phyloP scores from a whole-genome alignment of 2,113 vertebrate species.

The Hydropotes inermis region DNA sequence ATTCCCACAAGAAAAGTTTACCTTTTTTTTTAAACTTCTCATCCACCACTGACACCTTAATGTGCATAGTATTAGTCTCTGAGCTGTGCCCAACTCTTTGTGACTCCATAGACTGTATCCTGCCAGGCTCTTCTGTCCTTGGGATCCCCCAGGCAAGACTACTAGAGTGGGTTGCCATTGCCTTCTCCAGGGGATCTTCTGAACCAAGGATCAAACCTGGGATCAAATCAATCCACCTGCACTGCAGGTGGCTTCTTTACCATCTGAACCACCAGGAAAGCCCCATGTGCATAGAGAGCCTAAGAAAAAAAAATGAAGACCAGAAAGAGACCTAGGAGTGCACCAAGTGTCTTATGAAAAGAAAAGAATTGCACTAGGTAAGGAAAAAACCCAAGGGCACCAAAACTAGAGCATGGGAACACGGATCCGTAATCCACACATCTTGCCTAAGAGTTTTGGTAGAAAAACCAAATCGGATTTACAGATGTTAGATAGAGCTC shows the following conservation, averaged over 20 bases:
- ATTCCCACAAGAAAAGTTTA: neutral
- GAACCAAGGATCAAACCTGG: neutral
- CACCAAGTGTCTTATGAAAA: neutral
- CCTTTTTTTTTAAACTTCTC: neutral
- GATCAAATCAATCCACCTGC: neutral
- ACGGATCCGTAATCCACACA: accelerated
- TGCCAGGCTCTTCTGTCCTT: neutral
- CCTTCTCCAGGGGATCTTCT: neutral
- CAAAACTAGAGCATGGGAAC: accelerated
- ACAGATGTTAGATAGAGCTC: neutral
- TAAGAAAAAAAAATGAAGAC: neutral
- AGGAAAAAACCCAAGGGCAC: too few species aligned
- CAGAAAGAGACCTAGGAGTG: neutral
- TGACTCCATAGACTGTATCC: neutral
- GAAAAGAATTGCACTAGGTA: too few species aligned
- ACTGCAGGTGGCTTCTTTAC: neutral
- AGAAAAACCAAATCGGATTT: neutral
- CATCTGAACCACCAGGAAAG: neutral
- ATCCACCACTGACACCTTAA: neutral
- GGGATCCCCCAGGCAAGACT: neutral
- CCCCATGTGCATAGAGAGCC: neutral
- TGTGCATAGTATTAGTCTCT: neutral
- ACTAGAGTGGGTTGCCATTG: neutral
- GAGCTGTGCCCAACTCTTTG: neutral
- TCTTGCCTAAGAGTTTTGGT: neutral